Evolutionary conservation across 2,113 vertebrate genomes (phyloP).

Genomic region (Sisor rabdophorus): DNA sequence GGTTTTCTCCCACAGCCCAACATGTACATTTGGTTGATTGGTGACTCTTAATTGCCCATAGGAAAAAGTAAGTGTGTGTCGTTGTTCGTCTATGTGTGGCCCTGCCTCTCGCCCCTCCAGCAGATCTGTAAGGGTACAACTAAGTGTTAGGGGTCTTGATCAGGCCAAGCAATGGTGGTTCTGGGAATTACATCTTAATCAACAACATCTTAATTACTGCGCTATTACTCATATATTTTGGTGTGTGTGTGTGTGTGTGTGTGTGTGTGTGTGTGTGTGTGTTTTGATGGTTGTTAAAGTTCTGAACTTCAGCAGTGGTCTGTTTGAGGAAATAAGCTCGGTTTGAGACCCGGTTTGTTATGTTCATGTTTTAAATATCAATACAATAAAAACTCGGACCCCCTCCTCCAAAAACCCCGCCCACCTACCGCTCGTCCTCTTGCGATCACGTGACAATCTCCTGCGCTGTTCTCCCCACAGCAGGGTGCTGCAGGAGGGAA

Average conservation of each 20-base stretch:
- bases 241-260: slow-evolving; percentile 3
- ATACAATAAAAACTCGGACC: slow-evolving; percentile 1
- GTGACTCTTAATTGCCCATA: too few relatives aligned
- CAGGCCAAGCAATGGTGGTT: too few relatives aligned
- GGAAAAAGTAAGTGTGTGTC: too few relatives aligned
- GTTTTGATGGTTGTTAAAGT: background rate
- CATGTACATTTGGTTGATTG: too few relatives aligned
- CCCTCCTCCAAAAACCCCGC: background rate
- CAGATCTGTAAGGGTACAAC: too few relatives aligned
- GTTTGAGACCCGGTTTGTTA: background rate
- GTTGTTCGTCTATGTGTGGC: too few relatives aligned
- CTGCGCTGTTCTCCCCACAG: slow-evolving; percentile 9
- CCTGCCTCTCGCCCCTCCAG: too few relatives aligned
- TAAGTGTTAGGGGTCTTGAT: too few relatives aligned
- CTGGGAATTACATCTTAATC: too few relatives aligned
- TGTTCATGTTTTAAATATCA: background rate
- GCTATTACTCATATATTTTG: too few relatives aligned
- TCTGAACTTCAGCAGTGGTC: background rate
- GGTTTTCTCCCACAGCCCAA: too few relatives aligned
- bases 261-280: background rate
- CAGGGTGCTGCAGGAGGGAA: slow-evolving; percentile 9
- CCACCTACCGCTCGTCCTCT: background rate
- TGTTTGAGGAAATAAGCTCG: background rate
- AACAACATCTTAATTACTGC: too few relatives aligned
- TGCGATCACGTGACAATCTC: background rate